Evolutionary conservation across 2,113 vertebrate genomes (phyloP).

Genomic region (Neopipo cinnamomea): DNA sequence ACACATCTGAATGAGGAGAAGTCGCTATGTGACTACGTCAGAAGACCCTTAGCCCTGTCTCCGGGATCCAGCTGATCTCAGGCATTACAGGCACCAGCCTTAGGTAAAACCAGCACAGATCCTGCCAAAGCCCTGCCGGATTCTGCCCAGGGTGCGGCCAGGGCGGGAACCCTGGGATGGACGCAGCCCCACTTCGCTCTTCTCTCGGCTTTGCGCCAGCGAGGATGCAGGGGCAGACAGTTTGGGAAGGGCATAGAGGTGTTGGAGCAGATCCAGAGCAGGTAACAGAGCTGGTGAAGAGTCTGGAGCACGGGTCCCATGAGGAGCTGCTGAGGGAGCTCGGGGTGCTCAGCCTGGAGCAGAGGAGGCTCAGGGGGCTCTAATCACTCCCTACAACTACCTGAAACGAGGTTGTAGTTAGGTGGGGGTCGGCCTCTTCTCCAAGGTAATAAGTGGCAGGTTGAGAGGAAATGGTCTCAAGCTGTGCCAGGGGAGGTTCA

Average conservation of each 20-base stretch:
- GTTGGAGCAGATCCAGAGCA: neutral
- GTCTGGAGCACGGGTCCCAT: neutral
- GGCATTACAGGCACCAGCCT: accelerated
- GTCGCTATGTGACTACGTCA: accelerated
- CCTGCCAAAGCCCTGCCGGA: accelerated
- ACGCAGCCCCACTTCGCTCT: accelerated
- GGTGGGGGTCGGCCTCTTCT: neutral
- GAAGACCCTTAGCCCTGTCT: accelerated
- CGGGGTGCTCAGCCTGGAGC: neutral
- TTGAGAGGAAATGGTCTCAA: neutral
- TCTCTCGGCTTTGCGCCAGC: accelerated
- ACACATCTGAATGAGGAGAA: neutral
- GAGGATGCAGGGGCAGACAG: too few relatives aligned
- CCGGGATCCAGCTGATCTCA: accelerated
- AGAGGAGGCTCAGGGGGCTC: neutral
- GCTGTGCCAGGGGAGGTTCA: neutral
- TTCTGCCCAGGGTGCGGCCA: accelerated
- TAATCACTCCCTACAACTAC: too few relatives aligned
- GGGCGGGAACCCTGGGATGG: too few relatives aligned
- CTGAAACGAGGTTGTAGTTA: neutral
- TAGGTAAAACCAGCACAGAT: accelerated
- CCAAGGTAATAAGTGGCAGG: neutral
- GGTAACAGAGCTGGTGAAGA: neutral
- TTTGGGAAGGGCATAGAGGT: neutral
- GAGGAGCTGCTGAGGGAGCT: neutral